Evolutionary conservation across 2,888 invertebrate genomes (phyloP).

Genomic region (Ephialtes manifestator): DNA sequence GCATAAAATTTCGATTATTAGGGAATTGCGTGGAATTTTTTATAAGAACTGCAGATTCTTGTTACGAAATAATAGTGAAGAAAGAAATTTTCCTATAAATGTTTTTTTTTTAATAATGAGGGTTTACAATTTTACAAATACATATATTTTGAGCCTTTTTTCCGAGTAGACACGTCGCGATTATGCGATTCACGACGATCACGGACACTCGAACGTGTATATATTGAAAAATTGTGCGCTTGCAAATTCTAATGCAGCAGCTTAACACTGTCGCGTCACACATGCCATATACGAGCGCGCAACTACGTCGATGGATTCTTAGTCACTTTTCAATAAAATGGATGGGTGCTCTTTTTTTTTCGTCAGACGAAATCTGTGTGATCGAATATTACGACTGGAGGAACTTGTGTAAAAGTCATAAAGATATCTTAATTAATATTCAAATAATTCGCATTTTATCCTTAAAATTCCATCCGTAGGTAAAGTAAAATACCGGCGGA

Average conservation of each 20-base stretch:
- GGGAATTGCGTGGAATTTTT: too few relatives aligned
- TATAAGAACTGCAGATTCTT: too few relatives aligned
- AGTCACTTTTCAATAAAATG: conserved; percentile 18
- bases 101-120: too few relatives aligned
- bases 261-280: conserved; percentile 35
- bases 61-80: too few relatives aligned
- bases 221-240: conserved; percentile 25
- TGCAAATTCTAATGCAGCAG: conserved; percentile 14
- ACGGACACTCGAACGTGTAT: conserved; percentile 5
- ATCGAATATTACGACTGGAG: neutral
- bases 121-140: neutral
- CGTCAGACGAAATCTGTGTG: neutral
- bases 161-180: conserved; percentile 8
- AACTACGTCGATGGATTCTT: conserved; percentile 14
- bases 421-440: neutral
- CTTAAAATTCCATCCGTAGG: neutral
- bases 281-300: conserved; percentile 10
- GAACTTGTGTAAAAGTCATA: neutral
- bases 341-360: conserved; percentile 1
- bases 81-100: too few relatives aligned
- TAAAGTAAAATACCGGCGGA: neutral
- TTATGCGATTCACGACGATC: conserved; percentile 14
- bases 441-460: neutral
- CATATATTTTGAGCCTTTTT: conserved; percentile 17
- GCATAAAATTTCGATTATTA: too few relatives aligned